Conservation (phyloP, 2,797 vertebrate species). For the Poeciliopsis presidionis region DNA sequence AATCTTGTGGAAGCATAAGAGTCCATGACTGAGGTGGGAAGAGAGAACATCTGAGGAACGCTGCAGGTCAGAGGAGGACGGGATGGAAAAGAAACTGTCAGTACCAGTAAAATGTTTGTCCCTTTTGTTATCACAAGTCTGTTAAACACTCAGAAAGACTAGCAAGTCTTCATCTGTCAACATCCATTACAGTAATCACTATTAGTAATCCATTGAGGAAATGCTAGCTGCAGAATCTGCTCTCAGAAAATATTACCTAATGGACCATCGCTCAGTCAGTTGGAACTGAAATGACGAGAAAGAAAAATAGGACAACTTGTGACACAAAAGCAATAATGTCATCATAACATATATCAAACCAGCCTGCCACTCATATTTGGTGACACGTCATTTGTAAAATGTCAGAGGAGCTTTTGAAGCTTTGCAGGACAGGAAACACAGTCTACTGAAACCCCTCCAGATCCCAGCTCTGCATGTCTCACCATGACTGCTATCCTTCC, state of each 20-base stretch:
- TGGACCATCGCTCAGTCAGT: neutral
- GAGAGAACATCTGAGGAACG: too few relatives aligned
- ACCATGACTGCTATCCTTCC: neutral
- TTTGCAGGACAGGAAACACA: neutral
- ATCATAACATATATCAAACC: conserved; percentile 33
- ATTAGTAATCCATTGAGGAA: neutral
- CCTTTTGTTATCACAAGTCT: neutral
- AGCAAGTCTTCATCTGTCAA: neutral
- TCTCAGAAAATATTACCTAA: neutral
- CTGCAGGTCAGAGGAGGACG: too few relatives aligned
- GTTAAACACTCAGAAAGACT: neutral
- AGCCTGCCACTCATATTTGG: conserved; percentile 37
- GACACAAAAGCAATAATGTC: conserved; percentile 45
- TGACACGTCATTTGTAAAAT: conserved; percentile 36
- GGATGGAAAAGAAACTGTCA: neutral
- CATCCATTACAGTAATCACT: neutral
- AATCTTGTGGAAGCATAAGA: too few relatives aligned
- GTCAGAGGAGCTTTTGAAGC: conserved; percentile 23
- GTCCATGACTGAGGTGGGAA: too few relatives aligned
- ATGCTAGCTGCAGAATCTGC: neutral
- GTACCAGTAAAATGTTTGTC: neutral
- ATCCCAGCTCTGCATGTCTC: neutral
- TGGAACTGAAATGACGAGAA: neutral
- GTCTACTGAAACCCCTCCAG: neutral
- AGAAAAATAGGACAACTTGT: neutral